Evolutionary conservation across 1,140 invertebrate genomes (phyloP), one percentile per base, ranked within the genome.

Genomic region (Drosophila rufa): DNA sequence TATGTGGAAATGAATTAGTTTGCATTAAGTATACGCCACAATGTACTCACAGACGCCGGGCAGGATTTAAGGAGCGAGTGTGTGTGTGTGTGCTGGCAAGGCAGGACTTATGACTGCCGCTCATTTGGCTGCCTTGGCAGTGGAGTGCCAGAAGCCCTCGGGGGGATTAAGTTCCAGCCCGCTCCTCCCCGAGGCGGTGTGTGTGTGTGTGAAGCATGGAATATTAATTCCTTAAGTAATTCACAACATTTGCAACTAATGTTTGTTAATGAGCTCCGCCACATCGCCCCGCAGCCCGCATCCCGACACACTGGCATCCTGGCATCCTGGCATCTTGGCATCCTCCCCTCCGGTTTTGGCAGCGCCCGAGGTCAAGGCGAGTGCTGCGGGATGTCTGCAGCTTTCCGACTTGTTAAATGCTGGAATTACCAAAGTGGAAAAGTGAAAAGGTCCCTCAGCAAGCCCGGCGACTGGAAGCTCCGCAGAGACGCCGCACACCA

Each of bases 171-270:
- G 80, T 43, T 75, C 47, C 57, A 38, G 75, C 50, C 50, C 47
- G 50, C 59, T 3, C 17, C 62, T 43, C 62, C 22, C 12, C 42
- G 45, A 14, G 46, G 36, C 33, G 22, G 22, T 46, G 25, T 30
- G 55, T 50, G 65, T 55, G 56, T 80, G 84, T 89, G 84, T 80
- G 65, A 80, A 70, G 79, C 85, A 81, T 82, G 65, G 85, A 90
- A 90, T 90, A 90, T 90, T 90, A 90, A 90, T 90, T 91, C 81
- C 81, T 82, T 85, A 90, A 90, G 85, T 90, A 90, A 90, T 90
- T 90, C 85, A 90, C 85, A 90, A 82, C 85, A 90, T 90, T 90
- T 90, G 86, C 87, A 82, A 90, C 85, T 90, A 90, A 90, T 91
- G 85, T 90, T 90, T 90, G 86, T 90, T 90, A 90, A 90, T 90